Evolutionary conservation across 2,113 vertebrate genomes (phyloP), one percentile per base, ranked within the genome.

Genomic region (Apodemus sylvaticus): DNA sequence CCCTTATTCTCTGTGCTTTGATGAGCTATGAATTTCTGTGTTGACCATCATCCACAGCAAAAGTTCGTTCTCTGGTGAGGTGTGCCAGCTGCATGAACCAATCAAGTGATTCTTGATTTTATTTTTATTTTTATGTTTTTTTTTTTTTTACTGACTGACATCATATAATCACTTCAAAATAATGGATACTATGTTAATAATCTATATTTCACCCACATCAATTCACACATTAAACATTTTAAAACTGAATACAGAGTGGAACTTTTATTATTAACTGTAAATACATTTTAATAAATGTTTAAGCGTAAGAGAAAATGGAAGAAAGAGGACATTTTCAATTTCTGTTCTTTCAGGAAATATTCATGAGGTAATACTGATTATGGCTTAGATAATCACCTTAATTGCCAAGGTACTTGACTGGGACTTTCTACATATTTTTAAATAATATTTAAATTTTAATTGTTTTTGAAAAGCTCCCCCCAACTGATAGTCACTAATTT

Each of bases 391-490:
- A 29, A 93, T 60, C 22, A 86, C 48, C 26, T 82, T 53, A 94
- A n/a, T 45, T 7, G 17, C 78, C n/a, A 89, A 36, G 83, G 64
- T 71, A 36, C 45, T 93, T 94, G 90, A 90, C 77, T n/a, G 31
- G 0, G 1, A 60, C 34, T 13, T 76, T 70, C n/a, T 62, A 79
- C 5, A 90, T 62, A 81, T 91, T 88, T 51, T 86, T n/a, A 71
- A 93, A 86, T 53, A 24, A 66, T 51, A 82, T 58, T 94, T 81
- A 94, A 94, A 93, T 83, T 55, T 88, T 85, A 73, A 53, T 79
- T 2, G 66, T 86, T 82, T 76, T 95, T 86, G 29, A 96, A 95
- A 91, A 11, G 3, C 1, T 85, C 20, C 86, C 60, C 36, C 62
- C 36, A 90, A 24, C 5, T 86, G 11, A 83, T 26, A 90, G 14